Evolutionary conservation across 1,140 invertebrate species (phyloP).

Genomic region (Dendroctonus valens): DNA sequence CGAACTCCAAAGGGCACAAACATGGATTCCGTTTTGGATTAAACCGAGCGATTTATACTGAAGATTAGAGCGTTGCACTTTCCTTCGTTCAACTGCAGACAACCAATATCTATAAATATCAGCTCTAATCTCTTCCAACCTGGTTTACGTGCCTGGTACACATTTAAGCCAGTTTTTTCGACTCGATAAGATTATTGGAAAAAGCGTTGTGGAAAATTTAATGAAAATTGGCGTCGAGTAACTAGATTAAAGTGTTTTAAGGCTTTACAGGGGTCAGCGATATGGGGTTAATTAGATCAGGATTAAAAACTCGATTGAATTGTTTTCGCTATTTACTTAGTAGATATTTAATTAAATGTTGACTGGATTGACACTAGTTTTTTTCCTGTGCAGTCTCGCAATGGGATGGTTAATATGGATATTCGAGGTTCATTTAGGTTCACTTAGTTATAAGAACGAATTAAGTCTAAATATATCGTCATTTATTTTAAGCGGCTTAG

Average conservation of each 20-base stretch:
- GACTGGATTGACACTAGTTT: too few relatives aligned
- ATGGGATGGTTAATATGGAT: too few relatives aligned
- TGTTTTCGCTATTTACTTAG: too few relatives aligned
- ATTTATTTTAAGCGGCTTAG: too few relatives aligned
- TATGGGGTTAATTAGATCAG: too few relatives aligned
- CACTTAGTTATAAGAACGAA: too few relatives aligned
- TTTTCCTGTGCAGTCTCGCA: too few relatives aligned
- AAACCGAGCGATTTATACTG: not conserved
- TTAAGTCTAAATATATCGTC: too few relatives aligned
- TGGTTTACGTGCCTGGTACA: conserved; percentile 13
- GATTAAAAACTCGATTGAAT: too few relatives aligned
- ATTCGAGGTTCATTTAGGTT: too few relatives aligned
- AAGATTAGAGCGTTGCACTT: conserved; percentile 11
- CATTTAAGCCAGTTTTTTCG: conserved; percentile 1
- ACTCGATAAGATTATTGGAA: not conserved
- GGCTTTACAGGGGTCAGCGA: too few relatives aligned
- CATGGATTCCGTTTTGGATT: not conserved
- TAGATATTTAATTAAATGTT: too few relatives aligned
- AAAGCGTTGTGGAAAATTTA: not conserved
- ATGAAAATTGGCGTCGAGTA: not conserved
- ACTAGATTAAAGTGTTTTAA: not conserved
- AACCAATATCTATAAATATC: conserved; percentile 15
- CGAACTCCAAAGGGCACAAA: not conserved
- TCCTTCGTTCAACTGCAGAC: conserved; percentile 8
- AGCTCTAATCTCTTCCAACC: conserved; percentile 1